Evolutionary conservation across 64 coral and sea anemone genomes (phyloP), one percentile per base, ranked within the genome.

Genomic region (Actinia equina): DNA sequence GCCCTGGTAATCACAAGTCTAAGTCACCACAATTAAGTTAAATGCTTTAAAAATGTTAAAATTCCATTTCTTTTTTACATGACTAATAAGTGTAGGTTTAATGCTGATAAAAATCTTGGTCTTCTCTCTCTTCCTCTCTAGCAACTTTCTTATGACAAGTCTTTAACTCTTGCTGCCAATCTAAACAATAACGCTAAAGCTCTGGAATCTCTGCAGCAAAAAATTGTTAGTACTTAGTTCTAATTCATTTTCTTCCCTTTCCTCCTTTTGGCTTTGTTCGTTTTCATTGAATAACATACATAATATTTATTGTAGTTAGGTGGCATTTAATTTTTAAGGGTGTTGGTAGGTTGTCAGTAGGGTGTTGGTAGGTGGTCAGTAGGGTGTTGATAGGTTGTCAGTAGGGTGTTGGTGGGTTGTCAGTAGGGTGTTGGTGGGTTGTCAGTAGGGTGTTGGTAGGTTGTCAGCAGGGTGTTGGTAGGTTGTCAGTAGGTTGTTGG

Each of bases 121-220:
- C 91, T 52, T 81, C 17, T 81, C 43, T 81, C 49, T 81, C 17
- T 81, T 17, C 52, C 49, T 81, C 78, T 41, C 16, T 81, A 49
- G 78, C 42, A 4, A 23, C 78, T 81, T 81, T 81, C 78, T 46
- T 81, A 81, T 51, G 78, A 81, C 78, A 44, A 17, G 14, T 22
- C 78, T n/a, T 49, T 81, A 44, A 49, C 78, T 44, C 27, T 81
- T 10, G 22, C 43, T 52, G 78, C 78, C 78, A 81, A 81, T 81
- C 78, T 81, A 81, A 81, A 52, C 78, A 81, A 81, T 81, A 81
- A 81, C 7, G 78, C 78, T 81, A 81, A 81, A 81, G 78, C 49
- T 37, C 22, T 81, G 78, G 78, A 81, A 37, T 74, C 69, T 41
- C 12, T 74, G 6, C 69, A 74, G 16, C 78, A 49, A 51, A 81